Evolutionary conservation across 1,140 invertebrate genomes (phyloP).

Genomic region (Euwallacea similis): DNA sequence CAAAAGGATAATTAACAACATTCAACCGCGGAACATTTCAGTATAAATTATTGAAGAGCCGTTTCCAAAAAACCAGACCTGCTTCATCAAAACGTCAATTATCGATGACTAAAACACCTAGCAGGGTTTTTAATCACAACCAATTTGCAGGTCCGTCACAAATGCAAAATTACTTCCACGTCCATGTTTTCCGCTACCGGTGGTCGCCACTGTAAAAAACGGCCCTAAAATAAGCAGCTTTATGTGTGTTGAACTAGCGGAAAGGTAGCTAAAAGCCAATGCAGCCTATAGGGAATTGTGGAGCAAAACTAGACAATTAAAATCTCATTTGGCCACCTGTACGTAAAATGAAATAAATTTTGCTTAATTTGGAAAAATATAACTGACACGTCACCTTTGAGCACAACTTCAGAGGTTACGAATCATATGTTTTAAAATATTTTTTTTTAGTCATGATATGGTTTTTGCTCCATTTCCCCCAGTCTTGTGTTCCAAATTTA

Average conservation of each 20-base stretch:
- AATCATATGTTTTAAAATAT: too few relatives aligned
- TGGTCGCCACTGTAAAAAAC: not conserved
- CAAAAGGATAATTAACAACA: too few relatives aligned
- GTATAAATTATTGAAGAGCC: too few relatives aligned
- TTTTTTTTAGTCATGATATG: too few relatives aligned
- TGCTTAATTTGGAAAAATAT: too few relatives aligned
- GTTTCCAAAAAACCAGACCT: not conserved
- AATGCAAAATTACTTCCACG: not conserved
- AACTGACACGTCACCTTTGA: too few relatives aligned
- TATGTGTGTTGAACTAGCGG: constrained; percentile 4
- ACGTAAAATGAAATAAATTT: too few relatives aligned
- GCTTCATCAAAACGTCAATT: not conserved
- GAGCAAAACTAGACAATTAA: not conserved
- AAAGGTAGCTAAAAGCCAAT: constrained; percentile 21
- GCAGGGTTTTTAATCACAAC: constrained; percentile 5
- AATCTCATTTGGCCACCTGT: too few relatives aligned
- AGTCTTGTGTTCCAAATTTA: constrained; percentile 24
- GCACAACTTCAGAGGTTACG: too few relatives aligned
- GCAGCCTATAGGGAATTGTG: not conserved
- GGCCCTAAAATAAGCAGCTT: constrained; percentile 3
- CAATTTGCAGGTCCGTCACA: constrained; percentile 4
- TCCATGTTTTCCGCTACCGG: constrained; percentile 1
- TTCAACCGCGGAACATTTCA: too few relatives aligned
- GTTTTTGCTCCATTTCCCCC: constrained; percentile 11
- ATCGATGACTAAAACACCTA: constrained; percentile 6